Percentiles rank a stretch among this genome's conserved stretches.
These are phyloP conservation scores for Cuniculus paca DNA, from an alignment of 2,797 vertebrate genomes.

Conservation along the genomic window DNA sequence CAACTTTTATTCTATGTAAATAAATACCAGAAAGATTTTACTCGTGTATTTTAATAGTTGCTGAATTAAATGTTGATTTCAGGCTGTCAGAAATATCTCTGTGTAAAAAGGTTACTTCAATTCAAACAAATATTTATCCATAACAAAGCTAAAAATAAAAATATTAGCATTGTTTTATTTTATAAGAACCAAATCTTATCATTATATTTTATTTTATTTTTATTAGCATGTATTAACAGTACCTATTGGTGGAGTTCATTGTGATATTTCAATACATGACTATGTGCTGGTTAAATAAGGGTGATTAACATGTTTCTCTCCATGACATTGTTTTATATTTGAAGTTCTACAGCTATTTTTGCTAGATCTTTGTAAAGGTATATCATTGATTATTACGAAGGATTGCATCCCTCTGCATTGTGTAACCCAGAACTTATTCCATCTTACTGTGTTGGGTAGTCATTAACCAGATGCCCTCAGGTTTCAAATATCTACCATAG, in stretches of 20 bases:
- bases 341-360: not conserved
- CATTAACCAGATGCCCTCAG: not conserved
- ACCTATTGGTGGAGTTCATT: not conserved
- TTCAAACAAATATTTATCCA: not conserved
- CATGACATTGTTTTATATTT: not conserved
- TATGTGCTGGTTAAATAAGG: not conserved
- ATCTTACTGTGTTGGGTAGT: not conserved
- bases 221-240: not conserved
- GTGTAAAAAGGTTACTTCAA: constrained; percentile 64
- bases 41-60: constrained; percentile 33
- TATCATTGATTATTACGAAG: not conserved
- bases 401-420: not conserved
- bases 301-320: not conserved
- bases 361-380: not conserved
- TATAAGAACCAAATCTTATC: not conserved
- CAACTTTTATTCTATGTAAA: not conserved
- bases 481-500: not conserved
- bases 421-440: not conserved
- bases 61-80: constrained; percentile 71
- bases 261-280: not conserved
- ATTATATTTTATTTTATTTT: not conserved
- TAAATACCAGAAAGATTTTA: constrained; percentile 30
- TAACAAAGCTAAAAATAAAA: not conserved
- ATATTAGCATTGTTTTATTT: not conserved
- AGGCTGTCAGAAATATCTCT: constrained; percentile 71